A percentile compares a stretch with the other conserved stretches of the same genome.
phyloP scores from a whole-genome alignment of 1,140 invertebrate species.

The Orius insidiosus region DNA sequence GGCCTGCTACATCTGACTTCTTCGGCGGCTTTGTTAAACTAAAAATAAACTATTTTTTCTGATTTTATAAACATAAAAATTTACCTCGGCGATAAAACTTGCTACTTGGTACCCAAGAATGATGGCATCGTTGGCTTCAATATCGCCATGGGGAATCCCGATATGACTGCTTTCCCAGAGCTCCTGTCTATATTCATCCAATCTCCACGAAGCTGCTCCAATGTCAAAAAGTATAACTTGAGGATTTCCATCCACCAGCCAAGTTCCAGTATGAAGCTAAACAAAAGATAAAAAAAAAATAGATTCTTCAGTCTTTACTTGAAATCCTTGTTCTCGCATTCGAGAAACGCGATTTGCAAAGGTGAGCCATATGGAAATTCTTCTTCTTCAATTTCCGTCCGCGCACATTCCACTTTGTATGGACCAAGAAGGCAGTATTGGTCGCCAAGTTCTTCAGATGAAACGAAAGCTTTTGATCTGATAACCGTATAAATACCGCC shows the following conservation, averaged over 20 bases:
- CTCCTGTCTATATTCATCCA: constrained; percentile 92
- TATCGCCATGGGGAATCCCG: constrained; percentile 87
- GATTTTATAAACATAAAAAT: constrained; percentile 9
- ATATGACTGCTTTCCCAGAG: constrained; percentile 71
- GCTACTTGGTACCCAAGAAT: constrained; percentile 93
- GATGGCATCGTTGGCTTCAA: constrained; percentile 93
- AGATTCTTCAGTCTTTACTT: constrained; percentile 47
- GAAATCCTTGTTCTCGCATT: constrained; percentile 74
- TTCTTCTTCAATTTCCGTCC: constrained; percentile 89
- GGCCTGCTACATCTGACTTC: constrained; percentile 42
- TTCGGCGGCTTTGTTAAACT: constrained; percentile 44
- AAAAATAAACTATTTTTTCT: constrained; percentile 36
- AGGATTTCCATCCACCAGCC: constrained; percentile 98
- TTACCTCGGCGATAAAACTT: constrained; percentile 74
- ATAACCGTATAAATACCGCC: constrained; percentile 99
- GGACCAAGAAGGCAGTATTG: constrained; percentile 90
- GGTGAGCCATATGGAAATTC: constrained; percentile 66
- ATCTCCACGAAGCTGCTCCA: constrained; percentile 86
- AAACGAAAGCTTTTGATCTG: constrained; percentile 90
- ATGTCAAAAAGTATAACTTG: constrained; percentile 97
- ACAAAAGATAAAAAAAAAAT: constrained; percentile 13
- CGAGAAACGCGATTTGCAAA: constrained; percentile 63
- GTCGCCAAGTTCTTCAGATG: constrained; percentile 96
- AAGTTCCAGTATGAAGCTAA: constrained; percentile 80
- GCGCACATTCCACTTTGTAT: constrained; percentile 84